A percentile compares a stretch with the other conserved stretches of the same genome.
phyloP scores from a whole-genome alignment of 2,113 vertebrate genomes.

The Pycnonotus jocosus region DNA sequence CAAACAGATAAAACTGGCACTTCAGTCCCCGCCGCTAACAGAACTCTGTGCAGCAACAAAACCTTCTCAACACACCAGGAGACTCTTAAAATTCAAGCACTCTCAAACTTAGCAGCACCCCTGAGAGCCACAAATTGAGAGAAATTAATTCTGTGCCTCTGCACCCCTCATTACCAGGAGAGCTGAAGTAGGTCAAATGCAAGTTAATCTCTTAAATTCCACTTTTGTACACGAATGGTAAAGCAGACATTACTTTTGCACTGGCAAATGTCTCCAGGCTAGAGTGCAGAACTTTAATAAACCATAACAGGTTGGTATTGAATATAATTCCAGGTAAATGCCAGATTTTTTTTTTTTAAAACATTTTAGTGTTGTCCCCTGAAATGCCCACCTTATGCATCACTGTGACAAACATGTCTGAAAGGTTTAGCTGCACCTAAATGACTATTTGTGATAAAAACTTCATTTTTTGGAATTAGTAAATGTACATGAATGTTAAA shows the following conservation, averaged over 20 bases:
- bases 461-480: background rate
- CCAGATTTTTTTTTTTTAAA: background rate
- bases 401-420: background rate
- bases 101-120: conserved; percentile 81
- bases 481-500: background rate
- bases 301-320: conserved; percentile 30
- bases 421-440: background rate
- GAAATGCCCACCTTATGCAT: background rate
- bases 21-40: conserved; percentile 42
- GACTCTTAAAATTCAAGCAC: conserved; percentile 78
- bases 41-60: conserved; percentile 58
- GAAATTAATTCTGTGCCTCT: conserved; percentile 83
- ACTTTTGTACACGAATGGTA: conserved; percentile 73
- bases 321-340: conserved; percentile 55
- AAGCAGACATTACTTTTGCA: conserved; percentile 62
- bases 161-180: conserved; percentile 81
- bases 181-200: conserved; percentile 82
- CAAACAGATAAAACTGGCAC: conserved; percentile 61
- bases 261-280: conserved; percentile 65
- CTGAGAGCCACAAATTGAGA: conserved; percentile 83
- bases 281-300: conserved; percentile 67
- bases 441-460: background rate
- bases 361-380: background rate
- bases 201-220: conserved; percentile 86
- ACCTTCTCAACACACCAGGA: conserved; percentile 70